These are phyloP conservation scores for Drosophila merina DNA, from an alignment of 2,888 invertebrate species.

Conservation along the genomic window DNA sequence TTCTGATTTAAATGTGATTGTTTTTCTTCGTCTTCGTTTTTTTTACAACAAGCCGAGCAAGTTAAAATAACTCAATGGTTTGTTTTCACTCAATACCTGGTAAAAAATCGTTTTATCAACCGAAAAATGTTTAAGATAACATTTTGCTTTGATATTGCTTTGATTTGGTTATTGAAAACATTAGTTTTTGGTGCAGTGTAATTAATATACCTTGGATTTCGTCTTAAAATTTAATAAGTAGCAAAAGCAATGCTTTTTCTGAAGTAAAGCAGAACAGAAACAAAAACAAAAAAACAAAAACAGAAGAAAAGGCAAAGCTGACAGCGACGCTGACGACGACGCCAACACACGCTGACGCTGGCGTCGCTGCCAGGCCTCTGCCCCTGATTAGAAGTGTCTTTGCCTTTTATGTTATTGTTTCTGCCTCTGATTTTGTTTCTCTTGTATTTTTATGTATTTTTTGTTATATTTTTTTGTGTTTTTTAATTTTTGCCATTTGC, in stretches of 20 bases:
- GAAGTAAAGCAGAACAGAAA: slow-evolving; percentile 40
- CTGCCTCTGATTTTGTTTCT: slow-evolving; percentile 37
- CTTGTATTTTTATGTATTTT: slow-evolving; percentile 28
- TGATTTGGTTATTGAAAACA: too few relatives aligned
- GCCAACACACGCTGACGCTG: slow-evolving; percentile 15
- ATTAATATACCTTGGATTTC: background rate
- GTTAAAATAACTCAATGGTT: slow-evolving; percentile 7
- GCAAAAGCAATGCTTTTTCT: slow-evolving; percentile 14
- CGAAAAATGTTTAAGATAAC: background rate
- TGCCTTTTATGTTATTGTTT: slow-evolving; percentile 46
- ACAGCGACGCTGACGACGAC: slow-evolving; percentile 17
- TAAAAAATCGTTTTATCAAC: background rate
- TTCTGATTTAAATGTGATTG: slow-evolving; percentile 77
- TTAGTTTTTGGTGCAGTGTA: too few relatives aligned
- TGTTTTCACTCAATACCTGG: background rate
- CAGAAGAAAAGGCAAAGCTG: slow-evolving; percentile 18
- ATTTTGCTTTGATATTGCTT: background rate
- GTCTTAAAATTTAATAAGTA: slow-evolving; percentile 7
- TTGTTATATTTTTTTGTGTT: background rate
- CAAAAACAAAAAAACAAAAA: slow-evolving; percentile 30
- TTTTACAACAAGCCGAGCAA: slow-evolving; percentile 2
- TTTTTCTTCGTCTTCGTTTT: slow-evolving; percentile 38
- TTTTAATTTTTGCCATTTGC: slow-evolving; percentile 12
- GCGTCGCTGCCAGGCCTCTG: slow-evolving; percentile 21
- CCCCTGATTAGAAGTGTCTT: slow-evolving; percentile 64